A percentile compares a stretch with the other conserved stretches of the same genome.
These are phyloP conservation scores for Galerucella nymphaeae DNA, from an alignment of 2,888 invertebrate genomes.

Conservation along the genomic window DNA sequence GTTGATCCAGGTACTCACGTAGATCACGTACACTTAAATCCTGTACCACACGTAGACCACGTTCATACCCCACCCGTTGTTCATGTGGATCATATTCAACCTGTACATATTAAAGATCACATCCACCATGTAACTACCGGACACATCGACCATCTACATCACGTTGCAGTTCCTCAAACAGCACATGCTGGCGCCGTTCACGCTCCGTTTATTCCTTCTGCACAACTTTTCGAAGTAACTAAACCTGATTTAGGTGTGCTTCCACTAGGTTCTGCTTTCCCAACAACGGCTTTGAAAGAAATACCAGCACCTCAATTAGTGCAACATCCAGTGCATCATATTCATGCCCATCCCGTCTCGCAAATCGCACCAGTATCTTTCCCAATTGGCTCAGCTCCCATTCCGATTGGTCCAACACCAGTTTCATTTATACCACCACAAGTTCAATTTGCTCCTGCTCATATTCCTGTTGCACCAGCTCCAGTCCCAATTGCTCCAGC, in stretches of 20 bases:
- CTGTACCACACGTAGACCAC: constrained; percentile 45
- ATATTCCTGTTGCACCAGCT: constrained; percentile 18
- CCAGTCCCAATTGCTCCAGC: constrained; percentile 14
- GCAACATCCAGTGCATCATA: constrained; percentile 31
- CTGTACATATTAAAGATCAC: constrained; percentile 31
- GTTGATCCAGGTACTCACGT: constrained; percentile 48
- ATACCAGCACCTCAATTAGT: constrained; percentile 42
- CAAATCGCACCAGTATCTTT: neutral
- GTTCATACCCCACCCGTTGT: constrained; percentile 43
- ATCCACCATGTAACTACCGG: constrained; percentile 36
- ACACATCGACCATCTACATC: constrained; percentile 42
- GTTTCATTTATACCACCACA: neutral
- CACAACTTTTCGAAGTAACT: constrained; percentile 54
- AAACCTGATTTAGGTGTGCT: constrained; percentile 57
- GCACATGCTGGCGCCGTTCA: constrained; percentile 26
- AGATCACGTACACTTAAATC: constrained; percentile 40
- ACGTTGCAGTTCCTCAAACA: constrained; percentile 13
- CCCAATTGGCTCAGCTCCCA: neutral
- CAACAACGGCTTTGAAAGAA: constrained; percentile 50
- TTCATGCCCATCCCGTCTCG: constrained; percentile 29
- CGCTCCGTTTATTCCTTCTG: constrained; percentile 46
- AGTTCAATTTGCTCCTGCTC: neutral
- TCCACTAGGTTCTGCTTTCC: constrained; percentile 55
- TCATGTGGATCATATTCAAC: constrained; percentile 34
- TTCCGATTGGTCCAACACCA: neutral